Evolutionary conservation across 2,113 vertebrate species (phyloP), one percentile per base, ranked within the genome.

Genomic region (Entosphenus tridentatus): DNA sequence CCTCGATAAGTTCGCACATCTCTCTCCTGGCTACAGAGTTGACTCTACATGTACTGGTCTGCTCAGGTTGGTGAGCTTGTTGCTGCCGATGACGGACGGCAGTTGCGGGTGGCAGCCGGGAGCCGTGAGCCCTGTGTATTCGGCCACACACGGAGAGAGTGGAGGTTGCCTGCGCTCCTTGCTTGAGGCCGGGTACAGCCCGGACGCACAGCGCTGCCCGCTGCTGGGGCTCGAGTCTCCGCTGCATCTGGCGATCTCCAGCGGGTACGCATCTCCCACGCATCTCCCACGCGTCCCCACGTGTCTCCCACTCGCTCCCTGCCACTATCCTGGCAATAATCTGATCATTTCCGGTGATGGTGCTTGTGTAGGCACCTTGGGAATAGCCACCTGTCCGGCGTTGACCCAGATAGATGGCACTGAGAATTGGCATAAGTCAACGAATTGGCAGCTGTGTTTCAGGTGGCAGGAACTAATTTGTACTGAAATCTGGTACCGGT

Each of bases 41-140:
- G 39, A 39, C 4, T 39, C 39, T 39, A 39, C 39, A 39, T 39
- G 39, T 39, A 6, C 39, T 39, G 39, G 39, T 39, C 39, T 39
- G 39, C 39, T 39, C 72, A 87, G 84, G 4, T 71, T 84, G 74
- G 78, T 88, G 73, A 72, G 75, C 39, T 73, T 82, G 67, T 76
- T 97, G 65, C 73, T 86, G 10, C 75, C 81, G 1, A 76, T 82
- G 12, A 92, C 83, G 1, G 76, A 81, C 11, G 76, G 80, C 8
- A 39, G 55, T 8, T 89, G 87, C 75, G 87, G 84, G 76, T 76
- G 39, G 10, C 79, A 73, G 1, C 67, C 76, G 11, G 81, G 77
- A 75, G 81, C 83, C 79, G 84, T 96, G 73, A 97, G 90, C 76
- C 91, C 93, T 0, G 73, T 97, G n/a, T 97, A 92, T 65, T 78